phyloP scores from a whole-genome alignment of 1,140 invertebrate species.

The Wasmannia auropunctata region DNA sequence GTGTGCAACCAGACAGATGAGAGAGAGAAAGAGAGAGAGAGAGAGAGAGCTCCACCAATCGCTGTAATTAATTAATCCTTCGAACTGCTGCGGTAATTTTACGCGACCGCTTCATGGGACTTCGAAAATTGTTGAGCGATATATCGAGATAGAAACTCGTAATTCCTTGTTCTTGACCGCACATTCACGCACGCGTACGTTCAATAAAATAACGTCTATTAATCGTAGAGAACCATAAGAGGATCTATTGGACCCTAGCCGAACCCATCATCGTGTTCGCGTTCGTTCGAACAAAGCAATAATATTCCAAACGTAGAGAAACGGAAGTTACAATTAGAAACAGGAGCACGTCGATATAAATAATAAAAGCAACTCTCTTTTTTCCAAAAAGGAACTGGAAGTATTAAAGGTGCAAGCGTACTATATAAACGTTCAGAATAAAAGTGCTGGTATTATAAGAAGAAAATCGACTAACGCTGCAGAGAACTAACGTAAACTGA shows the following conservation, averaged over 20 bases:
- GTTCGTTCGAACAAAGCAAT: not conserved
- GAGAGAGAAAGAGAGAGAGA: not conserved
- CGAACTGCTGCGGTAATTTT: constrained; percentile 33
- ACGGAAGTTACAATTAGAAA: not conserved
- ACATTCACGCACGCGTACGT: not conserved
- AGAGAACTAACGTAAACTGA: constrained; percentile 1
- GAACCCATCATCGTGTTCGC: not conserved
- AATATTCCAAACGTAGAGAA: not conserved
- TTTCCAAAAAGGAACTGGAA: not conserved
- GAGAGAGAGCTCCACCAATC: not conserved
- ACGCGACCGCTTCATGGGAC: constrained; percentile 34
- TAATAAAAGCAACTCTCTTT: not conserved
- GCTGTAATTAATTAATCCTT: constrained; percentile 52
- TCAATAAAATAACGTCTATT: not conserved
- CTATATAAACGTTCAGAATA: not conserved
- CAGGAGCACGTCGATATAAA: not conserved
- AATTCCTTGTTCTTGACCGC: not conserved
- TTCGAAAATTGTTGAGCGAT: constrained; percentile 31
- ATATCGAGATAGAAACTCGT: not conserved
- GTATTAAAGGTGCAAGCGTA: not conserved
- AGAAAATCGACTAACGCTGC: constrained; percentile 11
- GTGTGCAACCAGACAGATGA: not conserved
- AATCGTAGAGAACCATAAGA: not conserved
- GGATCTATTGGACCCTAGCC: not conserved
- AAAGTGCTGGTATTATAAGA: constrained; percentile 1